phyloP scores from a whole-genome alignment of 2,888 invertebrate genomes.

The Ptychoptera albimana region DNA sequence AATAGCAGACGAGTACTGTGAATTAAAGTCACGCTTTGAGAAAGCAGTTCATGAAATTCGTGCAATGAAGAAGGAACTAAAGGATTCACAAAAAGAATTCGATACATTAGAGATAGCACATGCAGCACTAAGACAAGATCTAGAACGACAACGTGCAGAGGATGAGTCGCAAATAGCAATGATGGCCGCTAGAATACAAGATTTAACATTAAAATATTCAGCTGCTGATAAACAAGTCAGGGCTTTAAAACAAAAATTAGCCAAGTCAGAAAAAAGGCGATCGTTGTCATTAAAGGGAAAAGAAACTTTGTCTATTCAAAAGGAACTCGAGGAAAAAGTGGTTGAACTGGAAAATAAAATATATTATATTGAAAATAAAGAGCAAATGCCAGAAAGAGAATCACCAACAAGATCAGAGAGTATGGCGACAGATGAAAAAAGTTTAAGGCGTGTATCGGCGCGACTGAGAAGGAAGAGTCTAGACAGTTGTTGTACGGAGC shows the following conservation, averaged over 20 bases:
- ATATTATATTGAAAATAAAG: conserved; percentile 38
- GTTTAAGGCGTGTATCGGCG: conserved; percentile 23
- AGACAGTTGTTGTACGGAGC: conserved; percentile 63
- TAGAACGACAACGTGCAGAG: conserved; percentile 45
- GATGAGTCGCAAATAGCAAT: conserved; percentile 57
- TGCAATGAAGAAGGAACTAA: conserved; percentile 64
- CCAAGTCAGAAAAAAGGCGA: conserved; percentile 62
- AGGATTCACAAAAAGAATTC: conserved; percentile 62
- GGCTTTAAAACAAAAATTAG: conserved; percentile 60
- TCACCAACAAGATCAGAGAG: conserved; percentile 16
- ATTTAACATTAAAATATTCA: conserved; percentile 65
- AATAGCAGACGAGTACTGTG: conserved; percentile 65
- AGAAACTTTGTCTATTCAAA: conserved; percentile 63
- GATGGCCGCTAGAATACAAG: conserved; percentile 70
- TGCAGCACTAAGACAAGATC: conserved; percentile 54
- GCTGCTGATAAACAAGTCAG: conserved; percentile 69
- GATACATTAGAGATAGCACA: conserved; percentile 69
- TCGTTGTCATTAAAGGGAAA: conserved; percentile 71
- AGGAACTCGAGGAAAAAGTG: conserved; percentile 72
- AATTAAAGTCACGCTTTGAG: conserved; percentile 58
- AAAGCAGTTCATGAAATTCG: conserved; percentile 72
- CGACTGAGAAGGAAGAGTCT: conserved; percentile 53
- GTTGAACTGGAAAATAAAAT: conserved; percentile 67
- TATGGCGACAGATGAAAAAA: conserved; percentile 27
- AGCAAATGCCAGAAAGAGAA: conserved; percentile 17